Base-by-base conservation (phyloP, 2,888 invertebrate species). In the Philonicus albiceps region DNA sequence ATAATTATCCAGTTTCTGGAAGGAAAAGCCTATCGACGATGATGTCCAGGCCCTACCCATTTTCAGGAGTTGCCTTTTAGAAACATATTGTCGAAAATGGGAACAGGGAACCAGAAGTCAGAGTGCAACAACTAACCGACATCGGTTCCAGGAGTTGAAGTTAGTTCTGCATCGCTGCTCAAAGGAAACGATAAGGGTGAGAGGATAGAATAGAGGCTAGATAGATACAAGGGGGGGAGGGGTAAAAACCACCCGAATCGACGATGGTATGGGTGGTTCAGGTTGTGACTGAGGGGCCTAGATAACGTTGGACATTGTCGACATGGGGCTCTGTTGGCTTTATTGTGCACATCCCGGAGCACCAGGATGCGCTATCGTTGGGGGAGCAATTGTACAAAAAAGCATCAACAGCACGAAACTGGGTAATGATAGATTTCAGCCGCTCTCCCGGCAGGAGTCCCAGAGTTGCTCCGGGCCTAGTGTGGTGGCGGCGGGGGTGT, bases 371-470 rank as follows among this genome's bases (percentile, higher is more conserved):
- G 64, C 27, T 83, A 83, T 83, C 81, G 11, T 11, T 22, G 55
- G 34, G 34, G 37, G 64, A 83, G 34, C 22, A 83, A 64, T 83
- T 83, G 81, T n/a, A 37, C 34, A 84, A 73, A 73, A 40, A 84
- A 30, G 40, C 73, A 72, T 84, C 73, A 84, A 84, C 43, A 73
- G 13, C 73, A 37, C 31, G 27, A 73, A 84, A 84, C 73, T 40
- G 27, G 40, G 84, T 43, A 84, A 84, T 84, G 84, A 84, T 84
- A 84, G 84, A 84, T 73, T 73, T 30, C 72, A 72, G 22, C 37
- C 8, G 53, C 83, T 40, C 40, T 40, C 40, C 72, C 72, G 30
- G 8, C 27, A 22, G 3, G 3, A 16, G 78, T 19, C 19, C 64
- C 64, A 13, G n/a, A 11, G 81, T 19, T 19, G 31, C 19, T 4